phyloP scores from a whole-genome alignment of 2,888 invertebrate genomes.

The Calameuta pallipes region DNA sequence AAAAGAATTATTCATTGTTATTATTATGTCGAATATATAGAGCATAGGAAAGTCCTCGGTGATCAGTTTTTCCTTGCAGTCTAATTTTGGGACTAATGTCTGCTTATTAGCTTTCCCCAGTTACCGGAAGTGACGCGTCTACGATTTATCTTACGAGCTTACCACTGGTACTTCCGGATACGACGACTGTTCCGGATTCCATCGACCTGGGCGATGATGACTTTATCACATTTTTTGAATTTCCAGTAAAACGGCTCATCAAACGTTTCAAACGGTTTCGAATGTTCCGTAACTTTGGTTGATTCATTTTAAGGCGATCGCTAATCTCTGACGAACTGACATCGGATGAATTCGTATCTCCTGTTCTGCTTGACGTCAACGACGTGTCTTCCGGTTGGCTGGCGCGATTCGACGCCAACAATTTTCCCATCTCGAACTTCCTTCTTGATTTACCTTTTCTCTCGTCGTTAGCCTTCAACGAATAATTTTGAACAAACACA shows the following conservation, averaged over 20 bases:
- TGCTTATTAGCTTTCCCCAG: too few species aligned
- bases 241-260: conserved; percentile 24
- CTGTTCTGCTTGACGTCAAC: conserved; percentile 9
- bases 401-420: conserved; percentile 1
- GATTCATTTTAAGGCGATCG: conserved; percentile 36
- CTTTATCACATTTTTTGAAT: background rate
- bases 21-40: too few species aligned
- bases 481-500: background rate
- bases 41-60: too few species aligned
- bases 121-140: too few species aligned
- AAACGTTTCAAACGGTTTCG: conserved; percentile 43
- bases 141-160: background rate
- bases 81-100: too few species aligned
- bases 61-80: too few species aligned
- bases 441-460: background rate
- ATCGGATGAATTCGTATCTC: conserved; percentile 7
- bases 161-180: background rate
- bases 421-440: conserved; percentile 7
- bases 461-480: background rate
- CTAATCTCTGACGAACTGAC: background rate
- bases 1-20: too few species aligned
- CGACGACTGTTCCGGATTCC: background rate
- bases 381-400: conserved; percentile 12
- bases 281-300: conserved; percentile 42
- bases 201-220: background rate